phyloP scores from a whole-genome alignment of 1,140 invertebrate species.

The Zaprionus tsacasi region DNA sequence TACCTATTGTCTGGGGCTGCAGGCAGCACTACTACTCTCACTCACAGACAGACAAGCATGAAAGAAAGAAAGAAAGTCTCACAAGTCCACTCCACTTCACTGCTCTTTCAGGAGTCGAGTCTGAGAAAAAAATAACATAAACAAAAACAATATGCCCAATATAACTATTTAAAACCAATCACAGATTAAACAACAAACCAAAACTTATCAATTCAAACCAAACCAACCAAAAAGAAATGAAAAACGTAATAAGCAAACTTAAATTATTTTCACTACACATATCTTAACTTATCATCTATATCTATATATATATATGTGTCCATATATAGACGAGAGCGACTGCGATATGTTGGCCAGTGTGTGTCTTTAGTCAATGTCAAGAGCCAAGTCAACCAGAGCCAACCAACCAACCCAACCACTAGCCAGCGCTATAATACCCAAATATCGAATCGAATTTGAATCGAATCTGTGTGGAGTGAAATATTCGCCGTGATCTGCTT shows the following conservation, averaged over 20 bases:
- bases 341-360: slow-evolving; percentile 43
- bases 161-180: slow-evolving; percentile 13
- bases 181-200: slow-evolving; percentile 17
- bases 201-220: slow-evolving; percentile 24
- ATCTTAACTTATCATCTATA: slow-evolving; percentile 70
- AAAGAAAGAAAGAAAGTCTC: slow-evolving; percentile 65
- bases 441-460: slow-evolving; percentile 56
- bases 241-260: slow-evolving; percentile 71
- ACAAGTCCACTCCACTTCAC: slow-evolving; percentile 63
- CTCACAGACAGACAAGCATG: slow-evolving; percentile 72
- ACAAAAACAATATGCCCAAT: slow-evolving; percentile 14
- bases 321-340: slow-evolving; percentile 48
- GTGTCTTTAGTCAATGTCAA: slow-evolving; percentile 48
- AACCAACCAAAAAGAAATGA: slow-evolving; percentile 8
- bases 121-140: slow-evolving; percentile 50
- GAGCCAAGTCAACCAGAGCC: slow-evolving; percentile 45
- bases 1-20: slow-evolving; percentile 82
- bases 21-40: slow-evolving; percentile 81
- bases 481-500: slow-evolving; percentile 68
- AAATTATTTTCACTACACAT: slow-evolving; percentile 57
- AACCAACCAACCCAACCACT: slow-evolving; percentile 50
- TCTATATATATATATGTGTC: slow-evolving; percentile 61
- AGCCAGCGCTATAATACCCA: slow-evolving; percentile 75
- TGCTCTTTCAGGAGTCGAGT: slow-evolving; percentile 58
- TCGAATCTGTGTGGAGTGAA: slow-evolving; percentile 38